These are phyloP conservation scores for Heptranchias perlo DNA, from an alignment of 2,113 vertebrate species.

Conservation along the genomic window DNA sequence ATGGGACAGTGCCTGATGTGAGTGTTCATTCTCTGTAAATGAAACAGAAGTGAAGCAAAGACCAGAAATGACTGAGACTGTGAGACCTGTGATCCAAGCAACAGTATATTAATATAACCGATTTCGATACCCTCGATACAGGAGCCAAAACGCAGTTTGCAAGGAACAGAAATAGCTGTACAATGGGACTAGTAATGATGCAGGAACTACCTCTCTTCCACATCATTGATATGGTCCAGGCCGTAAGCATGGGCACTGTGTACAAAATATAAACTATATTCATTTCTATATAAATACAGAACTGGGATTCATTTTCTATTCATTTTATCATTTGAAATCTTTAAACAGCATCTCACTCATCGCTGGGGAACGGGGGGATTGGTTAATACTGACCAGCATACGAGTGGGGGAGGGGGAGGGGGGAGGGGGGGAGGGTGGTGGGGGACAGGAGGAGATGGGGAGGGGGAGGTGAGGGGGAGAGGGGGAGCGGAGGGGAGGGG, in stretches of 20 bases:
- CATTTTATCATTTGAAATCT: neutral
- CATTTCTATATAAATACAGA: conserved; percentile 73
- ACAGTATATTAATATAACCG: conserved; percentile 51
- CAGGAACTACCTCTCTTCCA: neutral
- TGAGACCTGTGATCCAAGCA: conserved; percentile 54
- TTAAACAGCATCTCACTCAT: neutral
- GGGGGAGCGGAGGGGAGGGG: too few relatives aligned
- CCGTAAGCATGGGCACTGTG: conserved; percentile 47
- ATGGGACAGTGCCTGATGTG: too few relatives aligned
- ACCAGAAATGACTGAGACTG: neutral
- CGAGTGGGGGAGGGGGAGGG: neutral
- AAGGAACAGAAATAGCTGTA: neutral
- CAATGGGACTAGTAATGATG: neutral
- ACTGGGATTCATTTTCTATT: conserved; percentile 38
- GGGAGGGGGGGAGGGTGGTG: neutral
- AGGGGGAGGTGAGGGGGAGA: neutral
- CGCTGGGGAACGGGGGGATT: neutral
- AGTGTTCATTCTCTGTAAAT: neutral
- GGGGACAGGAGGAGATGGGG: neutral
- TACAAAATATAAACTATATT: conserved; percentile 67
- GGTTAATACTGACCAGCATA: neutral
- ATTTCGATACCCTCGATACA: neutral
- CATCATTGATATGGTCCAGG: conserved; percentile 46
- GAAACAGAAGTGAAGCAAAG: neutral
- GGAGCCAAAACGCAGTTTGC: neutral